Base-by-base conservation (phyloP, 2,113 vertebrate species). In the Cettia cetti region DNA sequence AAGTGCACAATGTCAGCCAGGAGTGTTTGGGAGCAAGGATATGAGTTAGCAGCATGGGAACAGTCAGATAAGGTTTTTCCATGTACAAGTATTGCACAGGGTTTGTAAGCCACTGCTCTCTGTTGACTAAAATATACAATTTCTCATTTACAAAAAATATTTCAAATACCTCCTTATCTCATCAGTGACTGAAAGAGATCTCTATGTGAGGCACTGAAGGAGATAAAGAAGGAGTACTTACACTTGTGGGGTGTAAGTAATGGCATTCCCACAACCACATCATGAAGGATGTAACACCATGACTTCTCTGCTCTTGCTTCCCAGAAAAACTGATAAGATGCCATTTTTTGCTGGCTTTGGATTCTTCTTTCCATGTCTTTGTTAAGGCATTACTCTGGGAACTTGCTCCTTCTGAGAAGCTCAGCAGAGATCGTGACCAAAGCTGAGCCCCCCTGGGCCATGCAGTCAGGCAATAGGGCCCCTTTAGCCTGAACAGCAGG, bases 41-140 rank as follows among this genome's bases (percentile, higher is more conserved):
- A 30, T 26, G 66, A 72, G n/a, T 68, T 94, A 90, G 71, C 82
- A 82, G 75, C 57, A 44, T 3, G 4, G 64, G 53, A 82, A 22
- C 49, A 15, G 50, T 40, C 83, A 80, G 86, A 92, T 92, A 91
- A 89, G 44, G 44, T 71, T 96, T 93, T 89, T 89, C 80, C 52
- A 56, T 12, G n/a, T 0, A 3, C 56, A 75, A 4, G 31, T 21
- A 37, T 59, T 75, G 44, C 69, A 49, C 33, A 19, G 15, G 35
- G 11, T 89, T 89, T 94, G 13, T 91, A 77, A 95, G 76, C 81
- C 76, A 35, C 28, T 2, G 8, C 47, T 90, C 64, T 90, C 66
- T 78, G 13, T 80, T 90, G 83, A 63, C 45, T 90, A 53, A 75
- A 83, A 88, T 78, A 75, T 14, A 66, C 18, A 35, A 22, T 64